phyloP scores from a whole-genome alignment of 1,140 invertebrate genomes.

The Venustaconcha ellipsiformis region DNA sequence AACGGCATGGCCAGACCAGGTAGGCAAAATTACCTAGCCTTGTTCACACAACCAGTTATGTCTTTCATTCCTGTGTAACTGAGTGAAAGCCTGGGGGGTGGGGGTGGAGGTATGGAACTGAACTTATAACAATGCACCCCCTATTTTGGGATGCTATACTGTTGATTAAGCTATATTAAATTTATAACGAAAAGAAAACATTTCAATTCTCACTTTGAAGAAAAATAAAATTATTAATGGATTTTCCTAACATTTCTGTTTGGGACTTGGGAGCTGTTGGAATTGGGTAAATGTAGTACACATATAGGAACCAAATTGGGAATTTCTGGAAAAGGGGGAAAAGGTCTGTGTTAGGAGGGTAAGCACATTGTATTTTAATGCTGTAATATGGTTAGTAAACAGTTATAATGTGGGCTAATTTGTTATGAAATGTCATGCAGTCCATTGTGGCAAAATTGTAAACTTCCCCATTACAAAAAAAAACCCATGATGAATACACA shows the following conservation, averaged over 20 bases:
- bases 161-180: neutral
- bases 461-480: too few relatives aligned
- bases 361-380: too few relatives aligned
- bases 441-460: too few relatives aligned
- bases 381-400: too few relatives aligned
- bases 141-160: neutral
- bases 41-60: neutral
- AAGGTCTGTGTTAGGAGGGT: too few relatives aligned
- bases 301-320: neutral
- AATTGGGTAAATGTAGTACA: neutral
- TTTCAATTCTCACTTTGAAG: neutral
- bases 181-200: neutral
- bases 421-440: too few relatives aligned
- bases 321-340: too few relatives aligned
- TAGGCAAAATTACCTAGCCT: slow-evolving; percentile 55
- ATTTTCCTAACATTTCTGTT: neutral
- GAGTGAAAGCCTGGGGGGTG: neutral
- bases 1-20: slow-evolving; percentile 92
- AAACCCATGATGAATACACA: too few relatives aligned
- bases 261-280: too few relatives aligned
- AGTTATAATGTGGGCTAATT: too few relatives aligned
- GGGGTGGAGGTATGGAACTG: neutral
- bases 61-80: neutral
- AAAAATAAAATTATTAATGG: neutral
- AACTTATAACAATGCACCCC: neutral